Evolutionary conservation across 1,140 invertebrate species (phyloP).

Genomic region (Drosophila chauvacae): DNA sequence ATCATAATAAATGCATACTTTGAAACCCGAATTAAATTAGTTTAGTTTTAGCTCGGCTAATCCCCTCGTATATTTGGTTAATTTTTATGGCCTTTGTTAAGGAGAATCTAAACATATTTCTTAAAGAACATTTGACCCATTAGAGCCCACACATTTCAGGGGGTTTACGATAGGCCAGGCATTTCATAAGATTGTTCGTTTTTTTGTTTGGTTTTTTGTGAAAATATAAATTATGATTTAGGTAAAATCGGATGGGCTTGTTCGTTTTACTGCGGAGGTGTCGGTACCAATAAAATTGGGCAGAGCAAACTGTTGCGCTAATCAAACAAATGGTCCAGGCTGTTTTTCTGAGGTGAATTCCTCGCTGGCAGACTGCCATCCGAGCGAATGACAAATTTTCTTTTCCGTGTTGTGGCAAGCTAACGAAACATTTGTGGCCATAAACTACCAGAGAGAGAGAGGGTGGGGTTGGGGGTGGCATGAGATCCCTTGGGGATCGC

Average conservation of each 20-base stretch:
- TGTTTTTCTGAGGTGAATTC: conserved; percentile 43
- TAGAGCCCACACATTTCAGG: conserved; percentile 13
- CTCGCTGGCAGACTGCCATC: conserved; percentile 54
- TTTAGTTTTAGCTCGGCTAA: neutral
- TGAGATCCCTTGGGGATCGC: conserved; percentile 21
- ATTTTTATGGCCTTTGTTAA: conserved; percentile 14
- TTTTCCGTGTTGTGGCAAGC: conserved; percentile 47
- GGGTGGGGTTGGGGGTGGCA: neutral
- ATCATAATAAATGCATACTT: neutral
- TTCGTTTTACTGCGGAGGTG: conserved; percentile 37
- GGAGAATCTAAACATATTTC: conserved; percentile 35
- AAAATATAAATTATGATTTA: conserved; percentile 50
- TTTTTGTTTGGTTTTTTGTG: neutral
- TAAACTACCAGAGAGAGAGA: conserved; percentile 28
- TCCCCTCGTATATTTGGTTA: conserved; percentile 22
- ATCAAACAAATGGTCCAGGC: conserved; percentile 60
- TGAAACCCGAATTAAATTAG: neutral
- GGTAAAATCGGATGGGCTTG: conserved; percentile 16
- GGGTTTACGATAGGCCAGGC: conserved; percentile 1
- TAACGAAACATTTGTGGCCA: conserved; percentile 56
- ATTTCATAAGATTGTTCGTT: conserved; percentile 19
- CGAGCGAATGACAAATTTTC: conserved; percentile 65
- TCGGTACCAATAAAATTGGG: conserved; percentile 35
- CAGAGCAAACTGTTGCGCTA: conserved; percentile 52
- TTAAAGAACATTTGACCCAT: conserved; percentile 34